phyloP scores from a whole-genome alignment of 2,113 vertebrate species.

The Andinoacara biseriatus region DNA sequence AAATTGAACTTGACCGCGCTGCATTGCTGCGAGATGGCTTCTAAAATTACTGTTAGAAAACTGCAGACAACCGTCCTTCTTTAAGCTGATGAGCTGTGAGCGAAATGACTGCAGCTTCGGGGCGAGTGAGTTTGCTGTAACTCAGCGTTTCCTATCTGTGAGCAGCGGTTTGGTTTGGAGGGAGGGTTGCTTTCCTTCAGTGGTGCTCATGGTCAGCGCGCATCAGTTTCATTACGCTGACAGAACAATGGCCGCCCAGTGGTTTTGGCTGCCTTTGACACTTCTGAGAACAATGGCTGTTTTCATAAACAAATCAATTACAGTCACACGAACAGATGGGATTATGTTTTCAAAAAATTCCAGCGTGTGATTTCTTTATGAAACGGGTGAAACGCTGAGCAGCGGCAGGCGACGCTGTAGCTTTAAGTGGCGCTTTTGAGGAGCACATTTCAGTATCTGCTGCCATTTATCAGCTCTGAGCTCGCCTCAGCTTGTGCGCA shows the following conservation, averaged over 20 bases:
- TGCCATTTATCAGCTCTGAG: background rate
- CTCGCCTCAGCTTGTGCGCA: constrained; percentile 1
- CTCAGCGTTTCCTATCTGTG: background rate
- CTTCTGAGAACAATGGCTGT: constrained; percentile 70
- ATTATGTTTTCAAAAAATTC: constrained; percentile 53
- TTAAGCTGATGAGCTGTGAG: background rate
- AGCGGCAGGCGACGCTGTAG: background rate
- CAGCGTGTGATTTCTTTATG: constrained; percentile 24
- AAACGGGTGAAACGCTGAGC: background rate
- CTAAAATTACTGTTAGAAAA: constrained; percentile 33
- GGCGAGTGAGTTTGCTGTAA: background rate
- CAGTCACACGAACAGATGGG: constrained; percentile 47
- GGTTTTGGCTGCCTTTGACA: constrained; percentile 65
- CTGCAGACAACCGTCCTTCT: constrained; percentile 23
- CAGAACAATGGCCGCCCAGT: constrained; percentile 67
- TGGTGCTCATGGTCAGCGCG: constrained; percentile 17
- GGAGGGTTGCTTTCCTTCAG: constrained; percentile 31
- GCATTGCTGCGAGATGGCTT: background rate
- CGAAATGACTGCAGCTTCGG: background rate
- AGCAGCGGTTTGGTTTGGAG: constrained; percentile 37
- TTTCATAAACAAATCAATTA: constrained; percentile 75
- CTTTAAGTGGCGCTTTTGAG: background rate
- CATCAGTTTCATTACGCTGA: constrained; percentile 41
- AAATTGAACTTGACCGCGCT: constrained; percentile 39
- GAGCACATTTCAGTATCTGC: background rate